A percentile compares a stretch with the other conserved stretches of the same genome.
These are phyloP conservation scores for Scotopteryx bipunctaria DNA, from an alignment of 2,888 invertebrate genomes.

Conservation along the genomic window DNA sequence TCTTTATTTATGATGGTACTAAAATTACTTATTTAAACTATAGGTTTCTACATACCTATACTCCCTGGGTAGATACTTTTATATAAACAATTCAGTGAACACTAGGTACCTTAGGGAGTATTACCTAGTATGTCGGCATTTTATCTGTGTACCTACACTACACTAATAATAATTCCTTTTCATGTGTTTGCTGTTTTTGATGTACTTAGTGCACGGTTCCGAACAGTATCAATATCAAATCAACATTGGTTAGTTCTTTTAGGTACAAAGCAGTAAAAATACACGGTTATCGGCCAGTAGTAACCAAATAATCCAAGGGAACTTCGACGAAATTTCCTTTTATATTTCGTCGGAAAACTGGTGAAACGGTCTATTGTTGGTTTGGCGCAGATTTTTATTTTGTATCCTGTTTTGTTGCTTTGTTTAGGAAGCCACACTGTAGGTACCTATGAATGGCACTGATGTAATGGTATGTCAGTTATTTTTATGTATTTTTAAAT, in stretches of 20 bases:
- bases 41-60: too few relatives aligned
- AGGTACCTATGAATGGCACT: neutral
- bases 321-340: slow-evolving; percentile 55
- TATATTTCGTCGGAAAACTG: slow-evolving; percentile 51
- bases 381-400: slow-evolving; percentile 50
- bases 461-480: too few relatives aligned
- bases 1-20: slow-evolving; percentile 10
- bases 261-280: slow-evolving; percentile 31
- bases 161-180: neutral
- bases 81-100: neutral
- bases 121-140: too few relatives aligned
- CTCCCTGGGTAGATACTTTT: too few relatives aligned
- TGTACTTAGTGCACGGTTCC: neutral
- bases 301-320: slow-evolving; percentile 51
- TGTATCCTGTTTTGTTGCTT: slow-evolving; percentile 44
- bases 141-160: neutral
- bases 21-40: neutral
- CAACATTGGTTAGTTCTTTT: neutral
- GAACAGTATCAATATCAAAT: neutral
- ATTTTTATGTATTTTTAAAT: too few relatives aligned
- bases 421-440: slow-evolving; percentile 33
- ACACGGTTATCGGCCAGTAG: slow-evolving; percentile 43
- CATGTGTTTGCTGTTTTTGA: neutral
- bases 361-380: slow-evolving; percentile 56
- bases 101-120: neutral